Percentiles rank a stretch among this genome's conserved stretches.
These are phyloP conservation scores for Myrmecophaga tridactyla DNA, from an alignment of 2,113 vertebrate genomes.

Conservation along the genomic window DNA sequence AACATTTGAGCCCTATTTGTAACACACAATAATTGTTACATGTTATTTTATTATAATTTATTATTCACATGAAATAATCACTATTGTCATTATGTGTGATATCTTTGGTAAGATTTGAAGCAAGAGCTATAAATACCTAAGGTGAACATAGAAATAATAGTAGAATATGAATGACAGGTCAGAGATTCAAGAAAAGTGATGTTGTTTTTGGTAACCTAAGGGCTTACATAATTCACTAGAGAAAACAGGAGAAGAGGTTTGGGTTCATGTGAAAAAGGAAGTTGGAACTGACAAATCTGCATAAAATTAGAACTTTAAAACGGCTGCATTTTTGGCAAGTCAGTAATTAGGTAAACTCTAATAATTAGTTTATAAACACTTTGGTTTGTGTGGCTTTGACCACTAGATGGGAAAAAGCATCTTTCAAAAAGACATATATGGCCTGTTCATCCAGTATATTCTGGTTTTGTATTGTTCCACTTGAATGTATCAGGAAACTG, in stretches of 20 bases:
- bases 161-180: not conserved
- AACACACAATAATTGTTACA: not conserved
- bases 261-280: not conserved
- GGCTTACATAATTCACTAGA: not conserved
- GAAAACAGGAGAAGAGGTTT: not conserved
- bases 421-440: not conserved
- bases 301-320: not conserved
- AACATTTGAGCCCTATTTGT: not conserved
- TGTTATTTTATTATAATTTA: not conserved
- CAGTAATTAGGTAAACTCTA: not conserved
- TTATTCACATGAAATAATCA: not conserved
- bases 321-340: not conserved
- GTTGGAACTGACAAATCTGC: not conserved
- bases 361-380: not conserved
- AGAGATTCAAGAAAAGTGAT: not conserved
- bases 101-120: not conserved
- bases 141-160: not conserved
- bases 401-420: not conserved
- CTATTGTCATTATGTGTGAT: not conserved
- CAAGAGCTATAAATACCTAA: not conserved
- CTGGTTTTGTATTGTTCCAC: slow-evolving; percentile 16
- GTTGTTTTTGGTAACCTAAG: not conserved
- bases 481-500: not conserved
- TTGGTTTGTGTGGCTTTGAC: not conserved
- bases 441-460: not conserved